These are phyloP conservation scores for Sphenopsis melanotis DNA, from an alignment of 2,797 vertebrate species.

Conservation along the genomic window DNA sequence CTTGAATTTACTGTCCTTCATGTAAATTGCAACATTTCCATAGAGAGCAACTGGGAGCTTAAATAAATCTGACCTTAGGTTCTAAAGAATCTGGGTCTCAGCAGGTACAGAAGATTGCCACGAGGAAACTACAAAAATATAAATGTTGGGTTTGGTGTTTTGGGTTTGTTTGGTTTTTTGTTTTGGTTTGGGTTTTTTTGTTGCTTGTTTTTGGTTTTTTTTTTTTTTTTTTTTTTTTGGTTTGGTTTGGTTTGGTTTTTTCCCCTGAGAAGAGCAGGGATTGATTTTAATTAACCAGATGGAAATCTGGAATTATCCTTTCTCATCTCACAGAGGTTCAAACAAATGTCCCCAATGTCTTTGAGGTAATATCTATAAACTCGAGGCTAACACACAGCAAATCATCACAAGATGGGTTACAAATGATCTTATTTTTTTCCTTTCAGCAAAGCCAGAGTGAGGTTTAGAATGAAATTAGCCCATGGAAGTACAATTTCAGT, in stretches of 20 bases:
- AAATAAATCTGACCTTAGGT: neutral
- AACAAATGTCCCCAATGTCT: fast-evolving
- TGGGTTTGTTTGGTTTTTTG: neutral
- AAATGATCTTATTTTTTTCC: neutral
- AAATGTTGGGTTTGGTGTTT: neutral
- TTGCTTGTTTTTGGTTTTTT: neutral
- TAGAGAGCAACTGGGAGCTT: neutral
- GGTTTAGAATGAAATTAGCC: neutral
- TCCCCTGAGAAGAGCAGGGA: neutral
- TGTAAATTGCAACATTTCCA: neutral
- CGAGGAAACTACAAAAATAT: neutral
- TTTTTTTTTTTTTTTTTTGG: no score
- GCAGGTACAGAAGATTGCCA: neutral
- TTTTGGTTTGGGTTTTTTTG: fast-evolving
- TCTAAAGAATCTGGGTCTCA: neutral
- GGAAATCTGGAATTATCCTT: neutral
- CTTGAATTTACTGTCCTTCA: neutral
- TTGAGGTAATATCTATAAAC: neutral
- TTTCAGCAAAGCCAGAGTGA: neutral
- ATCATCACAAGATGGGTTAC: neutral
- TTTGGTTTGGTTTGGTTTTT: no score
- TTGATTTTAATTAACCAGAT: neutral
- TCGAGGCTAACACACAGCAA: neutral
- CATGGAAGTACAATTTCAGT: neutral
- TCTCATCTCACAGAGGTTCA: neutral